phyloP scores from a whole-genome alignment of 2,113 vertebrate species.

The Sialia sialis region DNA sequence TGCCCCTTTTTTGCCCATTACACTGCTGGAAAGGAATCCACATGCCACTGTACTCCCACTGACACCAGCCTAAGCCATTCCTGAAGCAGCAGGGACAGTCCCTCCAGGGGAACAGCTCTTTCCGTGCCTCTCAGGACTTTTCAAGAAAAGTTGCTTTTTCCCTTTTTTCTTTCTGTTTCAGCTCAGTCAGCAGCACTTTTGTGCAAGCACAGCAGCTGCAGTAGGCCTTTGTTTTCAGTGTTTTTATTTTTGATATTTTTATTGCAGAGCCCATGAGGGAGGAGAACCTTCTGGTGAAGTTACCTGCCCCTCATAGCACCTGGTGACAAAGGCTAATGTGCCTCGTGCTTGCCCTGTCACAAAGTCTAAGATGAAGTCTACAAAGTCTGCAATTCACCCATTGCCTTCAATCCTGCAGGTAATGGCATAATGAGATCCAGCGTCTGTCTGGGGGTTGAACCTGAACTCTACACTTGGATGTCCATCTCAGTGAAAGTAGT shows the following conservation, averaged over 20 bases:
- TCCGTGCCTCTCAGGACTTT: not conserved
- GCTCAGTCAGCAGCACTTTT: not conserved
- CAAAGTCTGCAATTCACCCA: not conserved
- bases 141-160: not conserved
- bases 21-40: not conserved
- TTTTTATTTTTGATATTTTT: not conserved
- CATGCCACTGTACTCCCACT: not conserved
- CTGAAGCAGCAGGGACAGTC: not conserved
- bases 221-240: not conserved
- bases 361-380: not conserved
- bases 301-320: not conserved
- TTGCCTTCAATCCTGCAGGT: not conserved
- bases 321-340: not conserved
- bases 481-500: slow-evolving; percentile 27
- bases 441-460: not conserved
- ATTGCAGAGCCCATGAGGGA: not conserved
- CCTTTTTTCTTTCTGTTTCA: not conserved
- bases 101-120: not conserved
- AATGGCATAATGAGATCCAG: not conserved
- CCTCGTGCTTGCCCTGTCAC: not conserved
- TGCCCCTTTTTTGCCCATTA: not conserved
- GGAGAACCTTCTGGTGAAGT: not conserved
- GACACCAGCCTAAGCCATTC: not conserved
- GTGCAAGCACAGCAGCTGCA: not conserved
- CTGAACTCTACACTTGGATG: not conserved